phyloP scores from a whole-genome alignment of 1,140 invertebrate genomes.

The Atopsyche davidsoni region DNA sequence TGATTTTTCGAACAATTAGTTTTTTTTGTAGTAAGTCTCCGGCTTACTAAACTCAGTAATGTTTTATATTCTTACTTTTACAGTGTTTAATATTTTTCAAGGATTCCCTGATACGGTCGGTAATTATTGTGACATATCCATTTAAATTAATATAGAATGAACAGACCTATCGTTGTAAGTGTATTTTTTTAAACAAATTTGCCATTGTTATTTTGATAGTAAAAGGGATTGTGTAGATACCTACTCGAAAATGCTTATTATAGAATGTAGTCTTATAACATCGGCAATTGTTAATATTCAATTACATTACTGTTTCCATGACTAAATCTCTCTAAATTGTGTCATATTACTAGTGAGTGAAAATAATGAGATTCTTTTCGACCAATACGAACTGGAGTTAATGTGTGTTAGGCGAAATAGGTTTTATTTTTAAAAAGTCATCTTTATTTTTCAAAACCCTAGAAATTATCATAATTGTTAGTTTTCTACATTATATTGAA shows the following conservation, averaged over 20 bases:
- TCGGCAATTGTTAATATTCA: slow-evolving; percentile 16
- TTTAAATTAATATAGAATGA: slow-evolving; percentile 26
- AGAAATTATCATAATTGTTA: slow-evolving; percentile 30
- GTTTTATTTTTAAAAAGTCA: slow-evolving; percentile 21
- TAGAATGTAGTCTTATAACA: slow-evolving; percentile 21
- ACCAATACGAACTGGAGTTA: slow-evolving; percentile 30
- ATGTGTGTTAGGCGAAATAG: slow-evolving; percentile 27
- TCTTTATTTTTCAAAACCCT: slow-evolving; percentile 27
- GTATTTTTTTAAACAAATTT: slow-evolving; percentile 30
- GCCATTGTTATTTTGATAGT: slow-evolving; percentile 30
- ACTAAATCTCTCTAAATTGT: slow-evolving; percentile 30
- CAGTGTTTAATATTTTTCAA: slow-evolving; percentile 10
- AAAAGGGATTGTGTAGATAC: slow-evolving; percentile 29
- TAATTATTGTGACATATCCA: slow-evolving; percentile 32
- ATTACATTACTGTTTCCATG: slow-evolving; percentile 22
- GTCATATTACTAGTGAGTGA: slow-evolving; percentile 29
- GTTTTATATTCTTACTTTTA: too few relatives aligned
- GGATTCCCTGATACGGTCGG: slow-evolving; percentile 28
- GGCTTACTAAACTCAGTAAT: too few relatives aligned
- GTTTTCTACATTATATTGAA: slow-evolving; percentile 30
- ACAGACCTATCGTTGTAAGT: slow-evolving; percentile 23
- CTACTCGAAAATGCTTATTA: slow-evolving; percentile 21
- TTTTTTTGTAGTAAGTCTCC: too few relatives aligned
- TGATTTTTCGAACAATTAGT: too few relatives aligned
- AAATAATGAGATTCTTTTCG: slow-evolving; percentile 28